Evolutionary conservation across 2,797 vertebrate genomes (phyloP), one percentile per base, ranked within the genome.

Genomic region (Pipistrellus nathusii): DNA sequence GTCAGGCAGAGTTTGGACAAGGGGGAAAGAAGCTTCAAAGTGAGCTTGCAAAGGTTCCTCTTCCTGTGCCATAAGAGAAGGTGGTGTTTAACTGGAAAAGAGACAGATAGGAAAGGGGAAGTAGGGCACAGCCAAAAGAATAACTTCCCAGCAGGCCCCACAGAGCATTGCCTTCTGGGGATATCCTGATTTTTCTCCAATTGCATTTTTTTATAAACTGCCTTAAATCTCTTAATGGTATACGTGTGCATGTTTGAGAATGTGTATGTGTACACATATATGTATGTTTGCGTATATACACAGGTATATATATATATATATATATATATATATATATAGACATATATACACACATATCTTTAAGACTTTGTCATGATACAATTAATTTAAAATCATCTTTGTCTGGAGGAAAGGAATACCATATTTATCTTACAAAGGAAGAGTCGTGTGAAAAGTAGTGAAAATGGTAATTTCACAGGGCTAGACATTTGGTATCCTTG

Each of bases 371-470:
- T 92, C 30, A 66, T 41, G 18, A 53, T 66, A 83, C 48, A 77
- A 48, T 88, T n/a, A 81, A 89, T 89, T 93, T 94, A 64, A 93
- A 93, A 82, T 68, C 12, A 82, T 30, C 32, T 78, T 76, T 64
- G 20, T 88, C 66, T 84, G 1, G 55, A 93, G 6, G 25, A 84
- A 94, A 30, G 53, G 51, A 86, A 8, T 71, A 88, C 27, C 46
- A 3, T 15, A 77, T 83, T 84, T 92, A 86, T 53, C 66, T 81
- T 59, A 91, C 76, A 64, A 92, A 88, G 41, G 38, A 88, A 90
- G 21, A 78, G 69, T 69, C 44, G 59, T 25, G 20, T 94, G 68
- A 91, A 94, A 93, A 90, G 21, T 57, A 55, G n/a, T 78, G 46
- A 87, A 62, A n/a, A 25, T 68, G 20, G 46, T 55, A 48, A 84